A percentile compares a stretch with the other conserved stretches of the same genome.
phyloP scores from a whole-genome alignment of 1,140 invertebrate genomes.

The Anastrepha obliqua region DNA sequence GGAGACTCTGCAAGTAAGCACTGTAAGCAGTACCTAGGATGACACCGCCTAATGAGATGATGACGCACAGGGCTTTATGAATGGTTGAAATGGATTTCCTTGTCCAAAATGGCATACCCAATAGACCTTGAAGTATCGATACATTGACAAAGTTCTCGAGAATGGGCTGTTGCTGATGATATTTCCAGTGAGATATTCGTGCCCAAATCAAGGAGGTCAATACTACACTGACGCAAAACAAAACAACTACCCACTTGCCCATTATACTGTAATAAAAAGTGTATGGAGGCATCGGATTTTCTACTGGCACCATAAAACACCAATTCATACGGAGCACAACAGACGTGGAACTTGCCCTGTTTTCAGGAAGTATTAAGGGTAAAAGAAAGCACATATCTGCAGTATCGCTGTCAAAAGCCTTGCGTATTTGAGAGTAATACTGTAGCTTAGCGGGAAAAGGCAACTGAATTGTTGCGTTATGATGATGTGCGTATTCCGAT shows the following conservation, averaged over 20 bases:
- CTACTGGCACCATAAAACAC: too few relatives aligned
- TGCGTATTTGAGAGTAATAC: not conserved
- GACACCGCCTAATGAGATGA: not conserved
- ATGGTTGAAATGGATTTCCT: not conserved
- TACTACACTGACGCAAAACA: not conserved
- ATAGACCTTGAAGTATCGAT: not conserved
- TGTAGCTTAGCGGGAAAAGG: too few relatives aligned
- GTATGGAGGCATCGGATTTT: too few relatives aligned
- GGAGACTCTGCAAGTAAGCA: constrained; percentile 26
- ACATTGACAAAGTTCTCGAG: not conserved
- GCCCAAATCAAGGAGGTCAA: not conserved
- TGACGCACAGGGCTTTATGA: not conserved
- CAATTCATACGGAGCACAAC: too few relatives aligned
- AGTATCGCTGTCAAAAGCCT: not conserved
- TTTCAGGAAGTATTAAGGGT: not conserved
- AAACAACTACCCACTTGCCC: too few relatives aligned
- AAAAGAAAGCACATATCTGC: not conserved
- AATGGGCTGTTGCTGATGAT: not conserved
- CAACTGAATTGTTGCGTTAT: not conserved
- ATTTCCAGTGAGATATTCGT: not conserved
- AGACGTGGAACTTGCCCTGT: too few relatives aligned
- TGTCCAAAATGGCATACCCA: not conserved
- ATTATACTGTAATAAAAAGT: too few relatives aligned
- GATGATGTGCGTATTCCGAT: not conserved
- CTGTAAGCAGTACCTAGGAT: not conserved